Evolutionary conservation across 2,797 vertebrate genomes (phyloP).

Genomic region (Oceanodroma leucorhoa): DNA sequence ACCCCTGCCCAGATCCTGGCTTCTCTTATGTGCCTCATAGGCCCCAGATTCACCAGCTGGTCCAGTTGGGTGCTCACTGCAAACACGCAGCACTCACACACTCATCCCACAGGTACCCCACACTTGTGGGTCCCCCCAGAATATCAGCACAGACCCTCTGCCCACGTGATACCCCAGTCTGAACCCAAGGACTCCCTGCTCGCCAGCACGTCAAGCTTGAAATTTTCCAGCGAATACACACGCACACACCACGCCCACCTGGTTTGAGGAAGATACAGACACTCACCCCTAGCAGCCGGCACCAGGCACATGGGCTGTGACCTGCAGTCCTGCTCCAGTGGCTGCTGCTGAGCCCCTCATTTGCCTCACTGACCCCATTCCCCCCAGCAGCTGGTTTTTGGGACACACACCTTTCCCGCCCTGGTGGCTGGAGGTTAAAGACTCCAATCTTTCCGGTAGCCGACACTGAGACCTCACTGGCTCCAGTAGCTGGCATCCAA

Average conservation of each 20-base stretch:
- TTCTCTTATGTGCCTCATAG: not conserved
- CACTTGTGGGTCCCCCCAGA: not conserved
- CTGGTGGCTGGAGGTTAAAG: not conserved
- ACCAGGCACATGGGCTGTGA: not conserved
- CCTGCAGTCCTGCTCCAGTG: not conserved
- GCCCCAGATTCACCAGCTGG: not conserved
- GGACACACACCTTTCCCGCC: not conserved
- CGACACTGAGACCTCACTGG: not conserved
- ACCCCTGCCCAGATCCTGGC: not conserved
- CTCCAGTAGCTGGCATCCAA: not conserved
- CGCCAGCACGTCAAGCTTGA: accelerated
- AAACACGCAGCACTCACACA: not conserved
- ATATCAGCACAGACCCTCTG: not conserved
- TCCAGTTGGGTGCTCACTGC: not conserved
- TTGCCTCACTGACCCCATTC: not conserved
- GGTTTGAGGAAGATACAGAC: not conserved
- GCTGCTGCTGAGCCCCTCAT: too few species aligned
- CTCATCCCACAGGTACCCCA: not conserved
- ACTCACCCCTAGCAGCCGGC: accelerated
- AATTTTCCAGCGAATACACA: not conserved
- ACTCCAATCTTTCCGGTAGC: not conserved
- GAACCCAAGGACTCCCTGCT: not conserved
- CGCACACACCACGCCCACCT: accelerated
- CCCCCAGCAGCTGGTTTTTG: not conserved
- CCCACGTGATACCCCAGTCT: not conserved